phyloP scores from a whole-genome alignment of 2,888 invertebrate species.

The Saturnia pavonia region DNA sequence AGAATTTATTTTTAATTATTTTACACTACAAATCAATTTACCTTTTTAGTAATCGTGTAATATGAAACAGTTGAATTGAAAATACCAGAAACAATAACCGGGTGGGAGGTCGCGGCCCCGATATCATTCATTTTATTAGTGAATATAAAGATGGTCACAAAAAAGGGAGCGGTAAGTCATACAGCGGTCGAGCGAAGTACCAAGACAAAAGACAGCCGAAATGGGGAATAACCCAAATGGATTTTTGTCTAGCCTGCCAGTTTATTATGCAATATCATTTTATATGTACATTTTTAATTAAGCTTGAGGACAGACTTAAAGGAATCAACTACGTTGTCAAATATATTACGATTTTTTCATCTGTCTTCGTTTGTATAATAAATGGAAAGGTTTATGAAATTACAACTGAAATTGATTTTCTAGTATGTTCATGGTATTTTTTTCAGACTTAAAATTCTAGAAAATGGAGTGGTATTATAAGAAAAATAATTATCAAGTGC shows the following conservation, averaged over 20 bases:
- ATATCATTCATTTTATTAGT: slow-evolving; percentile 22
- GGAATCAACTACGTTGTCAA: background rate
- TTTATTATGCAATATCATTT: background rate
- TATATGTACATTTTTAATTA: background rate
- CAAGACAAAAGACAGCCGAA: background rate
- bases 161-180: slow-evolving; percentile 10
- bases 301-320: background rate
- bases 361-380: background rate
- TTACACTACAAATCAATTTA: too few species aligned
- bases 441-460: background rate
- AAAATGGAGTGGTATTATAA: too few species aligned
- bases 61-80: too few species aligned
- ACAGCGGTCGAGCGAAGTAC: background rate
- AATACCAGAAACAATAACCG: too few species aligned
- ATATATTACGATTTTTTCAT: background rate
- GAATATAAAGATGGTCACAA: slow-evolving; percentile 18
- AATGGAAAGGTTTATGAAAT: background rate
- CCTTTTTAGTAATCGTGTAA: too few species aligned
- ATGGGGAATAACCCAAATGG: background rate
- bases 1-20: too few species aligned
- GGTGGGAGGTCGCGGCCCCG: too few species aligned
- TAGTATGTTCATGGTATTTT: too few species aligned
- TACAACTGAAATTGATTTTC: background rate
- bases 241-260: background rate
- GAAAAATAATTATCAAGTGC: too few species aligned